A percentile compares a stretch with the other conserved stretches of the same genome.
phyloP scores from a whole-genome alignment of 1,140 invertebrate genomes.

The Diachasmimorpha longicaudata region DNA sequence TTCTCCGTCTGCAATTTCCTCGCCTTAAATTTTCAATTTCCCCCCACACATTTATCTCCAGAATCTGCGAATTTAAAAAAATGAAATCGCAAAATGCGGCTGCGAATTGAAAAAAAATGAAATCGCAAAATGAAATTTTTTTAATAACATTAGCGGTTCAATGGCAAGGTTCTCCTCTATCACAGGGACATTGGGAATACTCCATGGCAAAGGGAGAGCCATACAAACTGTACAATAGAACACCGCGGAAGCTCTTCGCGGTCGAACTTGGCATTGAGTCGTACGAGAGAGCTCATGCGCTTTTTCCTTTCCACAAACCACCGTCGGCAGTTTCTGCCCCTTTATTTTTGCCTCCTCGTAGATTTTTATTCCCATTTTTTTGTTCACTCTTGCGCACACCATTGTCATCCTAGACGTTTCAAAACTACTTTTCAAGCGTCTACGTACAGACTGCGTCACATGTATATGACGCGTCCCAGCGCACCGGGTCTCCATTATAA shows the following conservation, averaged over 20 bases:
- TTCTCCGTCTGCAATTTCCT: no score
- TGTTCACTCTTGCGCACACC: constrained; percentile 21
- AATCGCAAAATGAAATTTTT: no score
- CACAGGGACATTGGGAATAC: background rate
- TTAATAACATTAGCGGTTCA: no score
- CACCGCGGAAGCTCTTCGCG: background rate
- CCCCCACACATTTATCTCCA: no score
- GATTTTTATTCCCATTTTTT: constrained; percentile 27
- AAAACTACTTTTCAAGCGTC: constrained; percentile 41
- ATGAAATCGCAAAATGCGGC: no score
- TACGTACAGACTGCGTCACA: background rate
- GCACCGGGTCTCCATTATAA: constrained; percentile 22
- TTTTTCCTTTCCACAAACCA: constrained; percentile 1
- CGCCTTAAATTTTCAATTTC: no score
- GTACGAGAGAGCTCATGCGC: constrained; percentile 2
- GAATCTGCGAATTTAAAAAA: no score
- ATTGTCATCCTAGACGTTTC: constrained; percentile 31
- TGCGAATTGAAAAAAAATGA: no score
- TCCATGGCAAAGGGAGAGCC: background rate
- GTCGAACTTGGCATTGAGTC: constrained; percentile 10
- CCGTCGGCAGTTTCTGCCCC: constrained; percentile 12
- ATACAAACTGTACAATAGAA: background rate
- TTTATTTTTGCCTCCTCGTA: constrained; percentile 27
- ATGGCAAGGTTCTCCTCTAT: background rate
- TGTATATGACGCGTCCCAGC: background rate